Conservation (phyloP, 2,113 vertebrate species). For the human region GRCh38 chr4:118253501-118254000, state of each 20-base stretch:
- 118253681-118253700: neutral
- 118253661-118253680: neutral
- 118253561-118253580: conserved; percentile 97
- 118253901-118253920: neutral
- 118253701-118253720: neutral
- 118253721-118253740: neutral
- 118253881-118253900: neutral
- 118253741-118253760: neutral
- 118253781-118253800: neutral
- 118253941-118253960: neutral
- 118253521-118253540: conserved; percentile 98
- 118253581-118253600: conserved; percentile 95
- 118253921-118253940: neutral
- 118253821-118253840: neutral
- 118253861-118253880: neutral
- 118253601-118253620: conserved; percentile 81
- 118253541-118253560: conserved; percentile 97
- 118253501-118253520: conserved; percentile 97
- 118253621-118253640: neutral
- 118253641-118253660: neutral
- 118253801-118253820: neutral
- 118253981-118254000: too few species aligned
- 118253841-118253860: neutral
- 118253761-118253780: neutral
- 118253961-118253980: too few species aligned